Percentiles rank a stretch among this genome's conserved stretches.
phyloP scores from a whole-genome alignment of 2,113 vertebrate species.

The Gambusia holbrooki region DNA sequence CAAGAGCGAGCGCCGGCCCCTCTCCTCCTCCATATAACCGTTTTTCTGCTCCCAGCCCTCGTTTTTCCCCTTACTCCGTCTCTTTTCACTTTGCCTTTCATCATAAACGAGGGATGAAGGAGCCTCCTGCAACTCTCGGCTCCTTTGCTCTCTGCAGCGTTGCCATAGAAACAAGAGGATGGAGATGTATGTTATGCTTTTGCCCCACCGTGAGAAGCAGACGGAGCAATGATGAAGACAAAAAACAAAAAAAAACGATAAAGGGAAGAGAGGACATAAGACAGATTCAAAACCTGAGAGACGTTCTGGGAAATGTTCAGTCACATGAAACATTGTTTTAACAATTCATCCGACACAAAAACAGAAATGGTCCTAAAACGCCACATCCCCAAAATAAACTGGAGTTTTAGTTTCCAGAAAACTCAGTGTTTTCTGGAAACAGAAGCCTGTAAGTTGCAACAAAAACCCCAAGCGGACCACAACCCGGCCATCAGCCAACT shows the following conservation, averaged over 20 bases:
- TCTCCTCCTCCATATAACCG: background rate
- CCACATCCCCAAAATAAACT: too few relatives aligned
- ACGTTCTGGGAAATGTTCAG: background rate
- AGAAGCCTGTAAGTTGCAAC: too few relatives aligned
- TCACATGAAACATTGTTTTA: too few relatives aligned
- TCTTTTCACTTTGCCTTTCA: slow-evolving; percentile 50
- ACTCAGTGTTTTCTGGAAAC: too few relatives aligned
- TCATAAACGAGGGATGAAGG: slow-evolving; percentile 59
- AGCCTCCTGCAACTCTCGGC: slow-evolving; percentile 45
- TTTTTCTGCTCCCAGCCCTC: slow-evolving; percentile 19
- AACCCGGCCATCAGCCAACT: too few relatives aligned
- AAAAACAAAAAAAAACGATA: background rate
- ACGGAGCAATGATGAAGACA: slow-evolving; percentile 9
- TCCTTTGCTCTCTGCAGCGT: slow-evolving; percentile 61
- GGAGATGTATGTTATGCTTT: slow-evolving; percentile 66
- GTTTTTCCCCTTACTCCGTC: slow-evolving; percentile 14
- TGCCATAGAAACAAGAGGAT: slow-evolving; percentile 81
- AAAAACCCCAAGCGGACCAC: too few relatives aligned
- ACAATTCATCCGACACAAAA: too few relatives aligned
- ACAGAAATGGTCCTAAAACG: too few relatives aligned
- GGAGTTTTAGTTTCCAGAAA: too few relatives aligned
- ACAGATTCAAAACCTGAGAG: background rate
- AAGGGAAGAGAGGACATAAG: too few relatives aligned
- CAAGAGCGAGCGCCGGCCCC: slow-evolving; percentile 80
- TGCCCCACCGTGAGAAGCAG: slow-evolving; percentile 59